These are phyloP conservation scores for Drosophila guanche DNA, from an alignment of 1,140 invertebrate species.

Conservation along the genomic window DNA sequence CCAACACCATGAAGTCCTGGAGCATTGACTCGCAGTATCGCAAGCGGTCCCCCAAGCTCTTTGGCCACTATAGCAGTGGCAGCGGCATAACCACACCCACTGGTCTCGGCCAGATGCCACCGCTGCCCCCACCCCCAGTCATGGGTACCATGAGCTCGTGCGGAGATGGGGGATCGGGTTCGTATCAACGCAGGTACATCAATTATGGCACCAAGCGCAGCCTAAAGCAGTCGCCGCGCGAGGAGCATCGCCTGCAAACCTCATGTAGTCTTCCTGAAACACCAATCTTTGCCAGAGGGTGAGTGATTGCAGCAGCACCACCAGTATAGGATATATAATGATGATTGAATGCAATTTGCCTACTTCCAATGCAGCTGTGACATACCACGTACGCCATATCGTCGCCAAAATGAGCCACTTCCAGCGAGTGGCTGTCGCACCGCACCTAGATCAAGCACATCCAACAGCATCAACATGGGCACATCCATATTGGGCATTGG, in stretches of 20 bases:
- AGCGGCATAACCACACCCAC: conserved; percentile 84
- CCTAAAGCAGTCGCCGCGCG: conserved; percentile 84
- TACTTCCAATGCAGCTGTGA: conserved; percentile 85
- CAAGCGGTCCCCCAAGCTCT: conserved; percentile 84
- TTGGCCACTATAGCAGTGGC: conserved; percentile 71
- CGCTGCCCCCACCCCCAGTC: conserved; percentile 73
- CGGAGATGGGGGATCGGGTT: conserved; percentile 68
- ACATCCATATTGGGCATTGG: conserved; percentile 83
- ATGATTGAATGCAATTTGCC: background rate
- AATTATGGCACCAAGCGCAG: conserved; percentile 80
- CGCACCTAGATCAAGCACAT: conserved; percentile 86
- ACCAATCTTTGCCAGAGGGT: conserved; percentile 91
- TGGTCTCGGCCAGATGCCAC: conserved; percentile 83
- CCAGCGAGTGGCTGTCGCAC: conserved; percentile 83
- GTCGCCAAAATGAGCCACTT: conserved; percentile 85
- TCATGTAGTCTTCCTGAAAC: conserved; percentile 93
- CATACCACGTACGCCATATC: conserved; percentile 89
- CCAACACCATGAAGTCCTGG: conserved; percentile 90
- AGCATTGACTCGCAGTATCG: conserved; percentile 91
- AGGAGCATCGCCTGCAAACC: conserved; percentile 88
- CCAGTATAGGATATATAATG: background rate
- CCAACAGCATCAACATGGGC: conserved; percentile 84
- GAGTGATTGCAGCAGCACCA: background rate
- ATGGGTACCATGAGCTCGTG: conserved; percentile 44
- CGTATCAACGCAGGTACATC: conserved; percentile 84